These are phyloP conservation scores for Iguana delicatissima DNA, from an alignment of 2,797 vertebrate species.

Conservation along the genomic window DNA sequence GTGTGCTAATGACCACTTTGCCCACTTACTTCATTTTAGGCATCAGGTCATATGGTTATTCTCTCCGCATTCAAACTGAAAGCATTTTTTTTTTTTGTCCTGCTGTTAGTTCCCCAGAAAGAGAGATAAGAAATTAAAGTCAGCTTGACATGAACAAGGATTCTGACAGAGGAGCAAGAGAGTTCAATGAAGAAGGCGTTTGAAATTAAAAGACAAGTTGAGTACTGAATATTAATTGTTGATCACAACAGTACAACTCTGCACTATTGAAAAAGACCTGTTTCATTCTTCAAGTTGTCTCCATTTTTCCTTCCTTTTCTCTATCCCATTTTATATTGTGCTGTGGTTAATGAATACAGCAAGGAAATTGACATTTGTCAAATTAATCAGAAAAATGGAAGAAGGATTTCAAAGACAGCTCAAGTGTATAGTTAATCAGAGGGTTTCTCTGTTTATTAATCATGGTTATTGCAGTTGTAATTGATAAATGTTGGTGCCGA, in stretches of 20 bases:
- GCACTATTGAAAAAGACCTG: constrained; percentile 66
- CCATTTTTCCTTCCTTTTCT: neutral
- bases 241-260: constrained; percentile 56
- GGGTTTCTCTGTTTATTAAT: constrained; percentile 72
- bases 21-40: constrained; percentile 61
- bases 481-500: constrained; percentile 67
- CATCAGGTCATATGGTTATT: constrained; percentile 59
- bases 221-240: constrained; percentile 69
- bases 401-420: constrained; percentile 60
- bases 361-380: constrained; percentile 65
- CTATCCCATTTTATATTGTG: neutral
- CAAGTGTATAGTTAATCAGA: constrained; percentile 71
- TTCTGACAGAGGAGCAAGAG: constrained; percentile 57
- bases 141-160: constrained; percentile 69
- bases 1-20: constrained; percentile 67
- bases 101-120: constrained; percentile 28
- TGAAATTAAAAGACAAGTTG: constrained; percentile 59
- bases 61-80: constrained; percentile 63
- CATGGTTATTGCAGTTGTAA: constrained; percentile 76
- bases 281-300: constrained; percentile 60
- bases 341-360: constrained; percentile 51
- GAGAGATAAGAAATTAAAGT: constrained; percentile 61
- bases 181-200: constrained; percentile 50
- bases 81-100: constrained; percentile 45
- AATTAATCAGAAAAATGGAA: constrained; percentile 61